Base-by-base conservation (phyloP, 2,888 invertebrate species). In the Synanthedon vespiformis region DNA sequence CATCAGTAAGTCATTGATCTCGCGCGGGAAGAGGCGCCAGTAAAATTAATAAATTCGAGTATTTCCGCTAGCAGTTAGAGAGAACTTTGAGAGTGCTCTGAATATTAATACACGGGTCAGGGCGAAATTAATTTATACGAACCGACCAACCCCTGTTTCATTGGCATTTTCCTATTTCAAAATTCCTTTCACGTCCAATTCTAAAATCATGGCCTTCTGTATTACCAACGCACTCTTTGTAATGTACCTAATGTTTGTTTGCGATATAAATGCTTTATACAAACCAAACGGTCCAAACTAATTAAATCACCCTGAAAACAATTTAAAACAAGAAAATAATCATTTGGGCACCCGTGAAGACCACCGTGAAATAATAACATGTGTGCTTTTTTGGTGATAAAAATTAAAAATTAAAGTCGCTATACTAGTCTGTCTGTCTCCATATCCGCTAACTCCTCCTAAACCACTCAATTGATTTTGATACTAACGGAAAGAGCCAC, bases 61-160 rank as follows among this genome's bases (percentile, higher is more conserved):
- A 79, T 78, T 77, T 76, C 76, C 71, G 70, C 71, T 73, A 72
- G 70, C 80, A 77, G 78, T 81, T 79, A 78, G 74, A 80, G 68
- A 74, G 72, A 82, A 83, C 76, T 82, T 81, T 72, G 79, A 67
- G 78, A 83, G 81, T 79, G 85, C 76, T 74, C 80, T 80, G 83
- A 85, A 84, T 85, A 83, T 84, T 83, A 85, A 85, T 80, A 80
- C 74, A 70, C 76, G 75, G 78, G 80, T 79, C 81, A 78, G 79
- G 67, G 66, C 67, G 65, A 80, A 80, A 84, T 83, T 83, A 84
- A 84, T 83, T 84, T 83, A 80, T 80, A 77, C 80, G 70, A 74
- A 74, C 76, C 77, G 67, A 72, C 72, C 72, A 74, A 74, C 70
- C 74, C 74, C 74, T 76, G 77, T 77, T 79, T 75, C 71, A 74